Evolutionary conservation across 2,113 vertebrate genomes (phyloP).

Genomic region (Brachyhypopomus gauderio): DNA sequence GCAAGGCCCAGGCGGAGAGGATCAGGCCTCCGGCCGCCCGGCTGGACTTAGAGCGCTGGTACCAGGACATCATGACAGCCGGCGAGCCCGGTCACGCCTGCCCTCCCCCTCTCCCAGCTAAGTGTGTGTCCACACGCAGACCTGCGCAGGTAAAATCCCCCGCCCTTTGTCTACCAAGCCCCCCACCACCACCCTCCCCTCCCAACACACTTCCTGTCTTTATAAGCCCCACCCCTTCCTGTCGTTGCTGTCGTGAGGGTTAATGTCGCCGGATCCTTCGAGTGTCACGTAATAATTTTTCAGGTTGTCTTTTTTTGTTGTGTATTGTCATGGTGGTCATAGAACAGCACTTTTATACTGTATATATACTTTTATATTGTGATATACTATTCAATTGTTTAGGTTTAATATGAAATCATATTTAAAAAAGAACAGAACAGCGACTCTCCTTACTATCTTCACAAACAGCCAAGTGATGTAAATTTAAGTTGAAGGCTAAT

Average conservation of each 20-base stretch:
- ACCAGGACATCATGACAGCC: conserved; percentile 83
- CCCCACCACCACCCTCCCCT: too few species aligned
- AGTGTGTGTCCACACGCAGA: conserved; percentile 83
- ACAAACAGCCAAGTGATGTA: too few species aligned
- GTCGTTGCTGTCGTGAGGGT: background rate
- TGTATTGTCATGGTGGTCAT: background rate
- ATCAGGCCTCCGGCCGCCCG: conserved; percentile 72
- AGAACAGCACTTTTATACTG: too few species aligned
- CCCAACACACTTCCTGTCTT: background rate
- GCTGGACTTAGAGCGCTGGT: conserved; percentile 82
- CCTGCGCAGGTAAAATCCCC: conserved; percentile 83
- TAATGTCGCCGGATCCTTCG: background rate
- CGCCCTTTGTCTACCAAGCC: conserved; percentile 18
- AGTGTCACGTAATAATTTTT: background rate
- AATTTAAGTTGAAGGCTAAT: too few species aligned
- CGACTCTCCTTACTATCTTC: too few species aligned
- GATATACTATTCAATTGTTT: too few species aligned
- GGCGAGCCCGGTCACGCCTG: conserved; percentile 75
- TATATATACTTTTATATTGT: too few species aligned
- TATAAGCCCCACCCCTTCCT: conserved; percentile 6
- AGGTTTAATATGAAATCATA: too few species aligned
- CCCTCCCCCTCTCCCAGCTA: conserved; percentile 90
- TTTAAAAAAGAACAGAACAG: too few species aligned
- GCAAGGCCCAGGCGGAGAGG: conserved; percentile 77
- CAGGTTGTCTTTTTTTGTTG: background rate